Evolutionary conservation across 2,797 vertebrate genomes (phyloP).

Genomic region (Danio aesculapii): DNA sequence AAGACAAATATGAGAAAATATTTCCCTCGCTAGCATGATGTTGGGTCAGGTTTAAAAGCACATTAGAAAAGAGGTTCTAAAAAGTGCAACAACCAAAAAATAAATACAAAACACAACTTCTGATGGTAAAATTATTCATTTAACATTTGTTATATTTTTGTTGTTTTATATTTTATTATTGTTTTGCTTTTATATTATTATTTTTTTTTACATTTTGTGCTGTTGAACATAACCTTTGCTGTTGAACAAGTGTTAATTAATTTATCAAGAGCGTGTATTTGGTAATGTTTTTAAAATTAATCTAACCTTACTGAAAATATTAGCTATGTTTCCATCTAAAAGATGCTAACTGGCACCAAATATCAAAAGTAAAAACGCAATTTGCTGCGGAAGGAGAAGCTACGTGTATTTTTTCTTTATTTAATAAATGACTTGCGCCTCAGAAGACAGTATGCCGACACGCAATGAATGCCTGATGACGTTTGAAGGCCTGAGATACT

Average conservation of each 20-base stretch:
- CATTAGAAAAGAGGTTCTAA: background rate
- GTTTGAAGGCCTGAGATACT: no score
- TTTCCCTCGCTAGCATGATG: background rate
- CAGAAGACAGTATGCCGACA: no score
- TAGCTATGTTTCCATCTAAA: no score
- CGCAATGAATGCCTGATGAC: no score
- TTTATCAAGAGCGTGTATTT: background rate
- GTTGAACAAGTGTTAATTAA: no score
- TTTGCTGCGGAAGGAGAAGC: no score
- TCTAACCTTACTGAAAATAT: background rate
- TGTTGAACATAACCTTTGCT: background rate
- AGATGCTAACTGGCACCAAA: no score
- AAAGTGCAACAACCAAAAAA: background rate
- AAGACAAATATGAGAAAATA: background rate
- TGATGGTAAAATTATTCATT: background rate
- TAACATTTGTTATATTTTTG: background rate
- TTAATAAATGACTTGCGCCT: no score
- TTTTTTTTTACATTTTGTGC: background rate
- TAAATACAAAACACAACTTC: background rate
- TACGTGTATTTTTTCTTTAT: no score
- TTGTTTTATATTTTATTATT: background rate
- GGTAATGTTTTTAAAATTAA: constrained; percentile 1
- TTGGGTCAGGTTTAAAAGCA: background rate
- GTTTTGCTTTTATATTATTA: background rate
- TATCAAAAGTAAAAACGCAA: no score